These are phyloP conservation scores for Leuciscus waleckii DNA, from an alignment of 2,797 vertebrate genomes.

Conservation along the genomic window DNA sequence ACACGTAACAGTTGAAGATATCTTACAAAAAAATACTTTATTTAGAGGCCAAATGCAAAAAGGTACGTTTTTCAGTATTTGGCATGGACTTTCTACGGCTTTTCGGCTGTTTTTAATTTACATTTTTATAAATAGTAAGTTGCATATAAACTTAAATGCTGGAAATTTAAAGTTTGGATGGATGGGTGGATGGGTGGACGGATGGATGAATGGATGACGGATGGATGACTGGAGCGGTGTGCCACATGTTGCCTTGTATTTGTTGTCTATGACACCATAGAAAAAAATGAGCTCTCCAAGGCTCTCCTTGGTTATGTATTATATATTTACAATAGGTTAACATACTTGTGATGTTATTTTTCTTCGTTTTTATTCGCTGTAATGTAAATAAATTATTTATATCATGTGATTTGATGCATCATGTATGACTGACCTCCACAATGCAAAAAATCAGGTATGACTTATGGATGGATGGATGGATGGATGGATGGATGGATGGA, in stretches of 20 bases:
- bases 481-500: too few species aligned
- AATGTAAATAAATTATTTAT: constrained; percentile 99
- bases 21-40: too few species aligned
- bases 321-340: constrained; percentile 95
- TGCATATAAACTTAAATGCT: too few species aligned
- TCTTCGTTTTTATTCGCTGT: constrained; percentile 99
- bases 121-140: too few species aligned
- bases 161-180: too few species aligned
- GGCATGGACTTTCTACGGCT: too few species aligned
- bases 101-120: too few species aligned
- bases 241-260: constrained; percentile 99
- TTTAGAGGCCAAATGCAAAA: too few species aligned
- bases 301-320: constrained; percentile 96
- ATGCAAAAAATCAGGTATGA: not conserved
- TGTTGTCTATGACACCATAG: constrained; percentile 96
- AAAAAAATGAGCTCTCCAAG: constrained; percentile 81
- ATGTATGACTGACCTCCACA: not conserved
- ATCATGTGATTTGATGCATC: constrained; percentile 78
- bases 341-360: constrained; percentile 71
- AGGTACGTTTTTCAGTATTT: too few species aligned
- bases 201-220: not conserved
- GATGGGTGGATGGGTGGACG: too few species aligned
- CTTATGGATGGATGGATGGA: not conserved
- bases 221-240: constrained; percentile 67
- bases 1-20: too few species aligned